phyloP scores from a whole-genome alignment of 2,888 invertebrate genomes.

The Onthophagus sagittarius region DNA sequence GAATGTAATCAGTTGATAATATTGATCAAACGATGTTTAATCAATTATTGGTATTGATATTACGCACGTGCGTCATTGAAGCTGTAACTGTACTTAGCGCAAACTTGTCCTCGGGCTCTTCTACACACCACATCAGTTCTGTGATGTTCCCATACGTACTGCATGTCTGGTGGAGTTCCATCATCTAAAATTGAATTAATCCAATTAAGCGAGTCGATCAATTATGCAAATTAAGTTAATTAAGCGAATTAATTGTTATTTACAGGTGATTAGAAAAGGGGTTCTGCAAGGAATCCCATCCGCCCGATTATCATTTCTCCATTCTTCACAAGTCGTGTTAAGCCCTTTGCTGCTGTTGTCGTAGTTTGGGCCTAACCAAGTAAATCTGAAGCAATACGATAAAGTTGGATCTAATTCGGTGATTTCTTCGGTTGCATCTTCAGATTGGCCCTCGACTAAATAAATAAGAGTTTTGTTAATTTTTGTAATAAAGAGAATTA shows the following conservation, averaged over 20 bases:
- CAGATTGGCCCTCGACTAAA: slow-evolving; percentile 1
- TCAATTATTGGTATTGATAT: not conserved
- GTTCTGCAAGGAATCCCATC: slow-evolving; percentile 56
- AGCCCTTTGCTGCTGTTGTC: slow-evolving; percentile 56
- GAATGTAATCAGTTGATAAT: not conserved
- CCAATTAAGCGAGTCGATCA: not conserved
- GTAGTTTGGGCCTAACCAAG: slow-evolving; percentile 65
- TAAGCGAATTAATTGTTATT: slow-evolving; percentile 38
- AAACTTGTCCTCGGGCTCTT: slow-evolving; percentile 57
- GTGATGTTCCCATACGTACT: slow-evolving; percentile 58
- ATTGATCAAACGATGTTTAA: not conserved
- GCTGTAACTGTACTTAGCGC: slow-evolving; percentile 61
- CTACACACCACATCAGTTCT: slow-evolving; percentile 54
- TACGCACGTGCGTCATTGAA: slow-evolving; percentile 49
- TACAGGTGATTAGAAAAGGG: slow-evolving; percentile 63
- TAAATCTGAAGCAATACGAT: slow-evolving; percentile 61
- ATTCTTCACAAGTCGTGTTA: slow-evolving; percentile 39
- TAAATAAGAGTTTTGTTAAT: not conserved
- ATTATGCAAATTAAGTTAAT: not conserved
- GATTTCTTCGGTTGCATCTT: not conserved
- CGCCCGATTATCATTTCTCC: slow-evolving; percentile 37
- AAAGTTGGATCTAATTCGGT: not conserved
- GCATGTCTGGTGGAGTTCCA: slow-evolving; percentile 59
- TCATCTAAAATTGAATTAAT: slow-evolving; percentile 51
- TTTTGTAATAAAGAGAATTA: not conserved